Base-by-base conservation (phyloP, 2,797 vertebrate species). In the Siniperca obscura region DNA sequence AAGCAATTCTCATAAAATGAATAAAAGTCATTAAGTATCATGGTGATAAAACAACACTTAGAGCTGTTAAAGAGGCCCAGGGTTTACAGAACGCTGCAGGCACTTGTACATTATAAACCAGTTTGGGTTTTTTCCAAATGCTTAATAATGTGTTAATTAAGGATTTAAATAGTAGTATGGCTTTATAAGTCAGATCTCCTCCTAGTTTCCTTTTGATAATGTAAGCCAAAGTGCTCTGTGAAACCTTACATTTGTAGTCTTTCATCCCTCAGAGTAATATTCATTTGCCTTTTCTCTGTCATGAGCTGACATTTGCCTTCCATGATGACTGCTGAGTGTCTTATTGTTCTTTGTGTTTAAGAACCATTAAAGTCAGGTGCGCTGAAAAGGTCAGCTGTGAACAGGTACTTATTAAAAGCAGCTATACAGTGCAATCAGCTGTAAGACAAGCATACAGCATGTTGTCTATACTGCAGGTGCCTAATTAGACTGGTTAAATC, bases 311-410 rank as follows among this genome's bases (percentile, higher is more conserved):
- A 40, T 88, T 87, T 50, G 60, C 59, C 40, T 72, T 71, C 56
- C 53, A 3, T 11, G n/a, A 34, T 52, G 71, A 1, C 70, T 70
- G 46, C 81, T 30, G 74, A 74, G 77, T 79, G 83, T 53, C 53
- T 83, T 30, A 42, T 82, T 85, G 64, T 89, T 74, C 70, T 57
- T 52, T 8, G 30, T 56, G 70, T 80, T 86, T 59, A 71, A 71
- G 59, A 74, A 38, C 36, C 67, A 87, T 86, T 81, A 65, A 66
- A 84, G 62, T 69, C 86, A 81, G 84, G 70, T 78, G 81, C 11
- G 4, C 38, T 50, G 67, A 55, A 79, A 80, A 83, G 82, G 84
- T 85, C 87, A 76, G 3, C 61, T 22, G 38, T 44, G 38, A 80
- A 17, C 67, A 83, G 79, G 71, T 68, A 56, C 76, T 85, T 73